Conservation (phyloP, 2,888 invertebrate genomes). For the Thymelicus acteon region DNA sequence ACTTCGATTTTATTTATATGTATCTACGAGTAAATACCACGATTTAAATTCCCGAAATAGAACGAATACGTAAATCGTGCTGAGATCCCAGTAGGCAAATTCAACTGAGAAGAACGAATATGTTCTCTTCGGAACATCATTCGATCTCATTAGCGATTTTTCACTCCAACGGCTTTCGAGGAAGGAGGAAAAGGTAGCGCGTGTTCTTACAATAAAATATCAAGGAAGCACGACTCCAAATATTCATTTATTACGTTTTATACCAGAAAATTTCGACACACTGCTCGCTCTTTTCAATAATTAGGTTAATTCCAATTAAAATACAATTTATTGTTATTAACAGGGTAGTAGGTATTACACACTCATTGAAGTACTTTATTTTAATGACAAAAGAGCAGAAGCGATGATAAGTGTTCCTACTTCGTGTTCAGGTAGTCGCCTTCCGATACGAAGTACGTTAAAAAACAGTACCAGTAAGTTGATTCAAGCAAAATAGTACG, state of each 20-base stretch:
- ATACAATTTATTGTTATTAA: too few species aligned
- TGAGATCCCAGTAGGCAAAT: conserved; percentile 57
- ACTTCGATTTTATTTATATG: background rate
- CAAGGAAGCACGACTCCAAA: conserved; percentile 44
- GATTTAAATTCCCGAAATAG: conserved; percentile 4
- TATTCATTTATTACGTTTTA: conserved; percentile 57
- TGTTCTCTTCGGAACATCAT: conserved; percentile 60
- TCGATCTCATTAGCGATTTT: conserved; percentile 77
- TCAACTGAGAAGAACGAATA: conserved; percentile 41
- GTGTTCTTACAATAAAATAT: conserved; percentile 56
- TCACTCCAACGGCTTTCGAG: conserved; percentile 58
- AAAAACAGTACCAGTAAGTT: too few species aligned
- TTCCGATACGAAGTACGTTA: too few species aligned
- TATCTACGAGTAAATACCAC: too few species aligned
- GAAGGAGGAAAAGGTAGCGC: conserved; percentile 55
- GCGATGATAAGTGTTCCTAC: too few species aligned
- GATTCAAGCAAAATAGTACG: too few species aligned
- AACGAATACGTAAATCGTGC: conserved; percentile 3
- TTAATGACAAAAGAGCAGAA: too few species aligned
- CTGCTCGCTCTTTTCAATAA: too few species aligned
- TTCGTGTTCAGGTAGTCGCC: too few species aligned
- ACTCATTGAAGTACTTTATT: too few species aligned
- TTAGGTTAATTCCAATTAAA: too few species aligned
- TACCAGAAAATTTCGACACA: conserved; percentile 35
- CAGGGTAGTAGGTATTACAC: too few species aligned